Conservation (phyloP, 2,888 invertebrate genomes). For the Mongoloraphidia duomilia region DNA sequence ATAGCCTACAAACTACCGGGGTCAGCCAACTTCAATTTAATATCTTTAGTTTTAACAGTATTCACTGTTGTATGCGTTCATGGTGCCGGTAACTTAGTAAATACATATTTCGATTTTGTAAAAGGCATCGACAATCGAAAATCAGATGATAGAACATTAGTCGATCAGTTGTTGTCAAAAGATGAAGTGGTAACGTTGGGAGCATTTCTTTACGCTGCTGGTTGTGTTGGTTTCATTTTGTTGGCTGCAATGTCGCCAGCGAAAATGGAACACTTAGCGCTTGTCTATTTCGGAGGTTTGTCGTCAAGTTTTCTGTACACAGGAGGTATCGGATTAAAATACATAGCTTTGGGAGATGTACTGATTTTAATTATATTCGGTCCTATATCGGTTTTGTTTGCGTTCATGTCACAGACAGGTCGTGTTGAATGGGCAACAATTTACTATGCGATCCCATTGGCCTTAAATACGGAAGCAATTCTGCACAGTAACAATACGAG, state of each 20-base stretch:
- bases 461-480: conserved; percentile 89
- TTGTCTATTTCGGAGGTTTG: conserved; percentile 89
- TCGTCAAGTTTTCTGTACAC: conserved; percentile 95
- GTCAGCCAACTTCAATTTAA: conserved; percentile 60
- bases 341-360: conserved; percentile 88
- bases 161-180: conserved; percentile 78
- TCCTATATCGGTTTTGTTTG: conserved; percentile 84
- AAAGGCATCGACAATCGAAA: conserved; percentile 87
- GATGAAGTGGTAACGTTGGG: conserved; percentile 78
- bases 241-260: conserved; percentile 72
- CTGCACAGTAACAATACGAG: conserved; percentile 90
- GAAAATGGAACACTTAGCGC: conserved; percentile 84
- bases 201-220: conserved; percentile 72
- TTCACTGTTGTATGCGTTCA: conserved; percentile 85
- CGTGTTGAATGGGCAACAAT: conserved; percentile 81
- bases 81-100: conserved; percentile 92
- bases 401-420: conserved; percentile 86
- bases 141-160: conserved; percentile 86
- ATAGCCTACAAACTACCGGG: conserved; percentile 73
- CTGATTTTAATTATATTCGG: conserved; percentile 86
- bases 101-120: conserved; percentile 90
- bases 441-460: conserved; percentile 85
- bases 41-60: conserved; percentile 65
- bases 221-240: conserved; percentile 70
- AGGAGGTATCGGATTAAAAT: conserved; percentile 89